Conservation (phyloP, 2,888 invertebrate genomes). For the Clitarchus hookeri region DNA sequence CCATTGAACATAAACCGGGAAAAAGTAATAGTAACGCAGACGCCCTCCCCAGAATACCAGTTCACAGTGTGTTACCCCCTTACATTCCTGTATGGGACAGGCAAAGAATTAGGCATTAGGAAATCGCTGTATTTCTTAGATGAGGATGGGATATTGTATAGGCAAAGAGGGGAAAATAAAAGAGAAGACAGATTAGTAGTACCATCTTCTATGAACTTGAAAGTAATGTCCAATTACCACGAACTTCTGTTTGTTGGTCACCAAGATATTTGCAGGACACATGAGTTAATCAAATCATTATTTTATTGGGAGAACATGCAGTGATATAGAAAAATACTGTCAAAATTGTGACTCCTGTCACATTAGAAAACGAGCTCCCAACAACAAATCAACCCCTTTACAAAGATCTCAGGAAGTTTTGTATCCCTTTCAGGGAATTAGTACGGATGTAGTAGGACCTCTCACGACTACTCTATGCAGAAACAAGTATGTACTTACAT, state of each 20-base stretch:
- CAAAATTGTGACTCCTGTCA: conserved; percentile 23
- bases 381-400: too few relatives aligned
- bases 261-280: conserved; percentile 19
- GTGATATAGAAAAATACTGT: not conserved
- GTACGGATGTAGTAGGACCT: too few relatives aligned
- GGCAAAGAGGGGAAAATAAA: not conserved
- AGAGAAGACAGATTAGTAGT: too few relatives aligned
- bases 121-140: not conserved
- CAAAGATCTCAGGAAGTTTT: too few relatives aligned
- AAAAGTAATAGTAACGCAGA: conserved; percentile 27
- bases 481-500: too few relatives aligned
- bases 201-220: too few relatives aligned
- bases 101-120: not conserved
- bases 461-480: too few relatives aligned
- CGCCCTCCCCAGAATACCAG: conserved; percentile 28
- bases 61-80: not conserved
- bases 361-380: not conserved
- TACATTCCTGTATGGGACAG: conserved; percentile 31
- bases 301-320: conserved; percentile 30
- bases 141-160: not conserved
- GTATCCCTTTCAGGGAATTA: too few relatives aligned
- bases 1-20: conserved; percentile 31
- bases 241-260: conserved; percentile 24
- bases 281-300: not conserved
- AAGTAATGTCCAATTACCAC: not conserved